Evolutionary conservation across 2,113 vertebrate species (phyloP).

Genomic region (Antigone vipio): DNA sequence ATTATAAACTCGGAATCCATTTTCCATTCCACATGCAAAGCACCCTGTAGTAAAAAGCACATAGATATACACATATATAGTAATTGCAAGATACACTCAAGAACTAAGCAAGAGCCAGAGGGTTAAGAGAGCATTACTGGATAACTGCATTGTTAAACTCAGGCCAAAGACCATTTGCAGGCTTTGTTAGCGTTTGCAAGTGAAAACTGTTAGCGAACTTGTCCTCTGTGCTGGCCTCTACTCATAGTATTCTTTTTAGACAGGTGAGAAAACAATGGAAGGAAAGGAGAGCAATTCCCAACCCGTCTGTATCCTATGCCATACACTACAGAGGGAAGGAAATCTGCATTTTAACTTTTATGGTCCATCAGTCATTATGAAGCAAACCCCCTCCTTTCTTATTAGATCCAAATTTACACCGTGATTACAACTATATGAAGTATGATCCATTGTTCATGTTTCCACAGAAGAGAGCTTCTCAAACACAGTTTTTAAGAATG

Average conservation of each 20-base stretch:
- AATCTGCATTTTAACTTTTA: neutral
- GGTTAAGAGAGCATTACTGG: neutral
- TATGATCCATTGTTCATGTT: neutral
- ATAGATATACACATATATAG: neutral
- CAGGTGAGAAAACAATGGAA: neutral
- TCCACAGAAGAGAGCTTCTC: neutral
- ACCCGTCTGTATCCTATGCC: neutral
- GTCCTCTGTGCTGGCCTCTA: neutral
- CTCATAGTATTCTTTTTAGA: neutral
- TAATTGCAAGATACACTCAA: neutral
- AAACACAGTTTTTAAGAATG: neutral
- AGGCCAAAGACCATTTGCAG: neutral
- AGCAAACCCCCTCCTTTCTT: neutral
- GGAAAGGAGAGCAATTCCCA: neutral
- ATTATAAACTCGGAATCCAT: slow-evolving; percentile 98
- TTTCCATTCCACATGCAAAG: slow-evolving; percentile 99
- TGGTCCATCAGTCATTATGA: neutral
- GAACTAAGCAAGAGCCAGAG: neutral
- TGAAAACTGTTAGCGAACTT: neutral
- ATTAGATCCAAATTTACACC: neutral
- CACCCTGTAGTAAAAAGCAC: slow-evolving; percentile 81
- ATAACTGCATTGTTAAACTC: neutral
- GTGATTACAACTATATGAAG: fast-evolving
- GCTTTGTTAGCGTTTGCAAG: neutral
- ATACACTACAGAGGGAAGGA: neutral